Percentiles rank a stretch among this genome's conserved stretches.
Evolutionary conservation across 1,140 invertebrate species (phyloP).

Genomic region (Rhopalosiphum maidis): DNA sequence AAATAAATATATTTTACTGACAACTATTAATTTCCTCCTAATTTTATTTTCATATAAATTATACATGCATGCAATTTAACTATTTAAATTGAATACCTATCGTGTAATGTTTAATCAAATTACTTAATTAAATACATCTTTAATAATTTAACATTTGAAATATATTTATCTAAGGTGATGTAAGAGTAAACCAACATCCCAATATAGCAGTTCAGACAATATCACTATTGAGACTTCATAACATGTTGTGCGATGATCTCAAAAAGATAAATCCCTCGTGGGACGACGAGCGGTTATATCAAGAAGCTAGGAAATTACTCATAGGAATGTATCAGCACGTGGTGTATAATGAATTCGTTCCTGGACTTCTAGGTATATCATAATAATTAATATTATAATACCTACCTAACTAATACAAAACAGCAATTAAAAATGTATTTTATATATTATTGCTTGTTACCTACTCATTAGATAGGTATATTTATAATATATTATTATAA

Average conservation of each 20-base stretch:
- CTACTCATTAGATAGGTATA: too few species aligned
- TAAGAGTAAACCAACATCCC: constrained; percentile 82
- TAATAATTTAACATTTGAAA: not conserved
- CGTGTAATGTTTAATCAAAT: not conserved
- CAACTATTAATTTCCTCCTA: too few species aligned
- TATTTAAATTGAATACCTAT: too few species aligned
- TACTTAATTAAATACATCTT: not conserved
- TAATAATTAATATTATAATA: not conserved
- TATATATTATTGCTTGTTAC: not conserved
- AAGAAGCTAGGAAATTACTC: constrained; percentile 81
- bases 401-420: too few species aligned
- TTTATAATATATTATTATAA: too few species aligned
- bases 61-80: too few species aligned
- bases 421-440: not conserved
- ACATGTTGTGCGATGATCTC: constrained; percentile 75
- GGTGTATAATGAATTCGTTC: constrained; percentile 87
- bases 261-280: constrained; percentile 71
- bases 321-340: constrained; percentile 88
- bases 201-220: constrained; percentile 82
- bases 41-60: too few species aligned
- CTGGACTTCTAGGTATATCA: constrained; percentile 73
- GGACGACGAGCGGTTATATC: constrained; percentile 77
- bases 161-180: constrained; percentile 68
- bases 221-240: constrained; percentile 86
- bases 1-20: not conserved